Base-by-base conservation (phyloP, 2,113 vertebrate genomes). In the Muntiacus muntjak region DNA sequence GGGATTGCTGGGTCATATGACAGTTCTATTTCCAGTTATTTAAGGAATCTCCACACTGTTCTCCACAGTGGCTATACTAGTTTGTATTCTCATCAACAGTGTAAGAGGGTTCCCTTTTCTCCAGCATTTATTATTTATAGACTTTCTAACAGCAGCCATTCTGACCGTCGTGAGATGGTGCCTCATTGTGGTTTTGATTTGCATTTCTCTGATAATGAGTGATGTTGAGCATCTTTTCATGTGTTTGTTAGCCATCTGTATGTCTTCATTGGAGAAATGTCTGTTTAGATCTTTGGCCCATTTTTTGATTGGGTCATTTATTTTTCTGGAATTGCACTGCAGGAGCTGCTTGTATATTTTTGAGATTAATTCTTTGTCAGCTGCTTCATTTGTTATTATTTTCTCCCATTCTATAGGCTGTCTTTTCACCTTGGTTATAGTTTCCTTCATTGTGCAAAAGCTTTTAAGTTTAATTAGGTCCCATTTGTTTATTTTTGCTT, bases 151-250 rank as follows among this genome's bases (percentile, higher is more conserved):
- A 36, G 33, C 64, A 67, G 33, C 17, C 64, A 36, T 36, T 21
- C 64, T 71, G n/a, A 71, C n/a, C 0, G 0, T 0, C 5, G n/a
- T 71, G 64, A 11, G 4, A 36, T 36, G n/a, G 17, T 71, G 5
- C 64, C n/a, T 71, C n/a, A 71, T 36, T 36, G n/a, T 36, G 64
- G n/a, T 71, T 67, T 36, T 71, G n/a, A 36, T 36, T 71, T 36
- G 64, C 17, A 71, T 71, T 36, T 67, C 33, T 36, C 64, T 71
- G 64, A 36, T 67, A 67, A 36, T 2, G 9, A 36, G n/a, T 71
- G 64, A 71, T 71, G 16, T 21, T 71, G n/a, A 36, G 17, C 5
- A 71, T 36, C 64, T 71, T 71, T 71, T 71, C n/a, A 36, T 71
- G 9, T 71, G 16, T 36, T 36, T 71, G 17, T 36, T 36, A 67